Evolutionary conservation across 2,888 invertebrate species (phyloP).

Genomic region (Biston betularia): DNA sequence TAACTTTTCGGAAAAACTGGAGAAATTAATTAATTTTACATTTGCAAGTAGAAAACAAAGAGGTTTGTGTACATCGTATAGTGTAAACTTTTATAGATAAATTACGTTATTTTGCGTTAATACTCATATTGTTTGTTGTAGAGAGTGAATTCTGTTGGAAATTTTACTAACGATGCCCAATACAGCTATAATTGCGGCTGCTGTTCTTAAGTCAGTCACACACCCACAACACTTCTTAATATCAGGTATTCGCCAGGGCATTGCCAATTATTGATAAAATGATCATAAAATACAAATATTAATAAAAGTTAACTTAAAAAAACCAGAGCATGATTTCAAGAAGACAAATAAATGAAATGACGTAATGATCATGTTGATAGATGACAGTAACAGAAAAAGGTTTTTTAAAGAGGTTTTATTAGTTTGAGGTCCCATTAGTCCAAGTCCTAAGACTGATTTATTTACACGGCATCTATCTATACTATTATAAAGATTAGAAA

Average conservation of each 20-base stretch:
- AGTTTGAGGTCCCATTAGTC: too few species aligned
- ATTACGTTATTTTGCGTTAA: too few species aligned
- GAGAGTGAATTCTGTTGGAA: background rate
- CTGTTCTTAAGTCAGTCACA: constrained; percentile 64
- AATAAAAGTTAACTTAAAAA: constrained; percentile 1
- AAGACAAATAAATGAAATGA: background rate
- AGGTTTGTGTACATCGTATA: too few species aligned
- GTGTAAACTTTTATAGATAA: too few species aligned
- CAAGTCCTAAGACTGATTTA: too few species aligned
- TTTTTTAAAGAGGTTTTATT: constrained; percentile 17
- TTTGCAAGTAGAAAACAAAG: too few species aligned
- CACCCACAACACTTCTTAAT: constrained; percentile 59
- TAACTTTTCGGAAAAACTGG: too few species aligned
- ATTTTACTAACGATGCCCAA: constrained; percentile 63
- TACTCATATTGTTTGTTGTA: background rate
- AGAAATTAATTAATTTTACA: too few species aligned
- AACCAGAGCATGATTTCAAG: background rate
- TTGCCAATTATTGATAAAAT: constrained; percentile 20
- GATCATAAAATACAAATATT: background rate
- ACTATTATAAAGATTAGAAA: too few species aligned
- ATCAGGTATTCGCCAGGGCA: constrained; percentile 49
- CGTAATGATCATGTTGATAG: background rate
- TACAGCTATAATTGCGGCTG: constrained; percentile 66
- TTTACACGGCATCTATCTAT: too few species aligned
- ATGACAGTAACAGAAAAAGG: background rate